These are phyloP conservation scores for Anorthoa munda DNA, from an alignment of 2,888 invertebrate species.

Conservation along the genomic window DNA sequence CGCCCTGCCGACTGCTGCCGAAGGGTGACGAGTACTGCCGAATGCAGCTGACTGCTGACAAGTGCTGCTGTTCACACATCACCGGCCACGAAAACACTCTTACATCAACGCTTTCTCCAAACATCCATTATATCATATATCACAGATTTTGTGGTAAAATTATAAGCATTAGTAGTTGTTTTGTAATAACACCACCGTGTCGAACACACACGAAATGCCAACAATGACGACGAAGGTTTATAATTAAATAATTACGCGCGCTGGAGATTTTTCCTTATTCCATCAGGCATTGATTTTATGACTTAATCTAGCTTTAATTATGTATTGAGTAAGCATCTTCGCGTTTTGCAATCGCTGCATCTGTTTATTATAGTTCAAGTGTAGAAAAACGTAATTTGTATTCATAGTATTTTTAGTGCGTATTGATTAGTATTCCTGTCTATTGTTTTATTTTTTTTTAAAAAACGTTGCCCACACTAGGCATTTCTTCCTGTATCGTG, in stretches of 20 bases:
- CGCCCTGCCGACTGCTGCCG: conserved; percentile 7
- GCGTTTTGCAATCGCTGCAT: conserved; percentile 25
- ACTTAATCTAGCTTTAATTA: conserved; percentile 26
- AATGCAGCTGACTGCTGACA: conserved; percentile 5
- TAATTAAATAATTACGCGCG: conserved; percentile 53
- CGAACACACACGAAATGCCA: conserved; percentile 49
- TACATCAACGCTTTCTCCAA: conserved; percentile 72
- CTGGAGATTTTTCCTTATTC: conserved; percentile 34
- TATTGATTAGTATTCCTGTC: conserved; percentile 46
- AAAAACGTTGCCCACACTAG: too few species aligned
- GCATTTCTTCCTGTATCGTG: too few species aligned
- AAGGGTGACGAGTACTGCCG: conserved; percentile 5
- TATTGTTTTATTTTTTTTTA: too few species aligned
- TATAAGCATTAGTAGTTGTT: conserved; percentile 58
- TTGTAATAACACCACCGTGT: conserved; percentile 56
- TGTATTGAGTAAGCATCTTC: conserved; percentile 30
- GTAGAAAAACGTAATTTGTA: conserved; percentile 32
- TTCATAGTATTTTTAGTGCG: conserved; percentile 40
- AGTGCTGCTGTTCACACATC: conserved; percentile 53
- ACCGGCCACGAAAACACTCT: conserved; percentile 68
- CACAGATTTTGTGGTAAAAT: conserved; percentile 66
- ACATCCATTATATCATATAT: conserved; percentile 70
- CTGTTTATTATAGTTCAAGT: conserved; percentile 33
- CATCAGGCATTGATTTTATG: conserved; percentile 30
- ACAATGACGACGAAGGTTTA: conserved; percentile 40